A percentile compares a stretch with the other conserved stretches of the same genome.
Evolutionary conservation across 2,797 vertebrate species (phyloP).

Genomic region (Chrosomus eos): DNA sequence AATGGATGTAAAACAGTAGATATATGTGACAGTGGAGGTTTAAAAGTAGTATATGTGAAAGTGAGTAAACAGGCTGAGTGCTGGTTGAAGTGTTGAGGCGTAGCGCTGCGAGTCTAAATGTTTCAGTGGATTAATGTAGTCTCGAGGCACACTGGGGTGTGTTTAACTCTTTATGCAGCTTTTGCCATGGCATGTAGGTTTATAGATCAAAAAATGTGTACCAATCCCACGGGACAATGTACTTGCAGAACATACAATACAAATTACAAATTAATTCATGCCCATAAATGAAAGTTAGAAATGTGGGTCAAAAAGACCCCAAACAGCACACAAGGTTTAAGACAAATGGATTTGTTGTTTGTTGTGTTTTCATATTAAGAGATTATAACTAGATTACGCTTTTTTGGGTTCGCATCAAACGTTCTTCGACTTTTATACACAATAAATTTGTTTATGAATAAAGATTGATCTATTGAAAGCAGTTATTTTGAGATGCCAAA

Average conservation of each 20-base stretch:
- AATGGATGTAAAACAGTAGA: neutral
- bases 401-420: no score
- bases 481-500: no score
- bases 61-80: neutral
- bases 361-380: no score
- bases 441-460: no score
- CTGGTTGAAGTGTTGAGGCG: neutral
- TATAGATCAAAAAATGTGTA: neutral
- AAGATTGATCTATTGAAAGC: no score
- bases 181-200: neutral
- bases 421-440: no score
- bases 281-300: no score
- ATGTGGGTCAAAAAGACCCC: no score
- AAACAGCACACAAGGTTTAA: no score
- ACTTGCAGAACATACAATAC: neutral
- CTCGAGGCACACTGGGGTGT: neutral
- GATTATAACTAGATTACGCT: no score
- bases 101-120: neutral
- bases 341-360: no score
- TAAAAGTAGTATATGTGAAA: neutral
- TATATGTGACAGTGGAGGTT: neutral
- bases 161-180: neutral
- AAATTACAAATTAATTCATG: neutral
- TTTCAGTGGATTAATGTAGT: neutral
- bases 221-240: neutral